These are phyloP conservation scores for Synanthedon tipuliformis DNA, from an alignment of 2,888 invertebrate genomes.

Conservation along the genomic window DNA sequence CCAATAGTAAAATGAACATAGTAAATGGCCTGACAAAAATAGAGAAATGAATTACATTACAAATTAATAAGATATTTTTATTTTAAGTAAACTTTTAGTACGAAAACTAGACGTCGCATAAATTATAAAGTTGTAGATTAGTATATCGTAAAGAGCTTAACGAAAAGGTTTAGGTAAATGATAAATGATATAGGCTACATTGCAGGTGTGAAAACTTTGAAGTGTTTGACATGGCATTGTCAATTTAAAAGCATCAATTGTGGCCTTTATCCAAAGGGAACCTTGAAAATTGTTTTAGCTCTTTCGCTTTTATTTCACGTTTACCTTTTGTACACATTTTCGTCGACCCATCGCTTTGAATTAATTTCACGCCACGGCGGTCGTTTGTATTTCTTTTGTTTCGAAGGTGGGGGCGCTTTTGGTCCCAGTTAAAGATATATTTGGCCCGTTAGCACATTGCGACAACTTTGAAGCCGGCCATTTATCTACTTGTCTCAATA, in stretches of 20 bases:
- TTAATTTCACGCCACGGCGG: slow-evolving; percentile 53
- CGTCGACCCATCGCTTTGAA: slow-evolving; percentile 55
- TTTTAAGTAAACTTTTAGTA: too few species aligned
- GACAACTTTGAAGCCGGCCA: slow-evolving; percentile 53
- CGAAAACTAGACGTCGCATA: too few species aligned
- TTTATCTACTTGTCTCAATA: slow-evolving; percentile 59
- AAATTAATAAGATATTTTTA: too few species aligned
- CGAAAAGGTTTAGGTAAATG: too few species aligned
- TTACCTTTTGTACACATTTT: slow-evolving; percentile 56
- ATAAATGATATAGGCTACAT: too few species aligned
- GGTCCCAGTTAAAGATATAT: slow-evolving; percentile 51
- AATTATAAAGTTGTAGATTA: too few species aligned
- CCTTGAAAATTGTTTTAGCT: slow-evolving; percentile 48
- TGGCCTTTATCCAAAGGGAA: slow-evolving; percentile 41
- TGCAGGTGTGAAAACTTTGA: not conserved
- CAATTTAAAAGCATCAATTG: slow-evolving; percentile 40
- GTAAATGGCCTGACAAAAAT: too few species aligned
- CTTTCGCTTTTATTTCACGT: slow-evolving; percentile 51
- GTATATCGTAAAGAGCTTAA: too few species aligned
- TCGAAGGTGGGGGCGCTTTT: slow-evolving; percentile 40
- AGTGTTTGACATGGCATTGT: slow-evolving; percentile 19
- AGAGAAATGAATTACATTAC: too few species aligned
- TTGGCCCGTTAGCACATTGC: slow-evolving; percentile 55
- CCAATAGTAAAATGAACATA: too few species aligned
- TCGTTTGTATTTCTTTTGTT: slow-evolving; percentile 61